A percentile compares a stretch with the other conserved stretches of the same genome.
Conservation (phyloP, 2,797 vertebrate genomes). For the Sylvilagus floridanus region DNA sequence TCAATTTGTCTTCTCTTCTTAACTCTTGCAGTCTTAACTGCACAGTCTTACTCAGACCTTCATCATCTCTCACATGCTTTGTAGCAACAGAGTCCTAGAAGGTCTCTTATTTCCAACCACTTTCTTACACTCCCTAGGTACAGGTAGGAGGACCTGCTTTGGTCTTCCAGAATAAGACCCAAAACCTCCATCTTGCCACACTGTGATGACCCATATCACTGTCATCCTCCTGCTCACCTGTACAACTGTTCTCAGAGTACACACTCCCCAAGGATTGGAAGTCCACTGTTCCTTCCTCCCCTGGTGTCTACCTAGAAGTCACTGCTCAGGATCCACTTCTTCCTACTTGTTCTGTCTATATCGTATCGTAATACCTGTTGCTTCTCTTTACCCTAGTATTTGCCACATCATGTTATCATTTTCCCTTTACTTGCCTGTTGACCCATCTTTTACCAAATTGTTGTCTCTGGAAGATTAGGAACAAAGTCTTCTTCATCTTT, state of each 20-base stretch:
- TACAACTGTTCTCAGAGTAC: not conserved
- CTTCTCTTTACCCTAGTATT: not conserved
- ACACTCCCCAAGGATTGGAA: not conserved
- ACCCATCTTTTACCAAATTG: not conserved
- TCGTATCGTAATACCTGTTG: not conserved
- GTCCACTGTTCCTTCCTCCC: rapidly evolving
- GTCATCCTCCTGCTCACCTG: not conserved
- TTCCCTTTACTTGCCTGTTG: not conserved
- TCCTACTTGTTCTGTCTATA: not conserved
- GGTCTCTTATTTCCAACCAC: not conserved
- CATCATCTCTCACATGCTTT: not conserved
- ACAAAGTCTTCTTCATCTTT: not conserved
- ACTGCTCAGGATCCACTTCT: not conserved
- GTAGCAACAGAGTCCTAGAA: not conserved
- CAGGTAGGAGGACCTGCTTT: not conserved
- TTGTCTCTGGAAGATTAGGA: not conserved
- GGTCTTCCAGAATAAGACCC: not conserved
- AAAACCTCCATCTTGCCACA: not conserved
- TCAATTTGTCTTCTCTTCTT: not conserved
- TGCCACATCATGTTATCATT: not conserved
- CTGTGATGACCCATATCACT: not conserved
- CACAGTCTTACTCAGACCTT: not conserved
- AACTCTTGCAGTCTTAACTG: not conserved
- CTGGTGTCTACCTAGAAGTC: not conserved
- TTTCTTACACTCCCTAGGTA: not conserved